Evolutionary conservation across 1,140 invertebrate genomes (phyloP), one percentile per base, ranked within the genome.

Genomic region (Philotrypesis tridentata): DNA sequence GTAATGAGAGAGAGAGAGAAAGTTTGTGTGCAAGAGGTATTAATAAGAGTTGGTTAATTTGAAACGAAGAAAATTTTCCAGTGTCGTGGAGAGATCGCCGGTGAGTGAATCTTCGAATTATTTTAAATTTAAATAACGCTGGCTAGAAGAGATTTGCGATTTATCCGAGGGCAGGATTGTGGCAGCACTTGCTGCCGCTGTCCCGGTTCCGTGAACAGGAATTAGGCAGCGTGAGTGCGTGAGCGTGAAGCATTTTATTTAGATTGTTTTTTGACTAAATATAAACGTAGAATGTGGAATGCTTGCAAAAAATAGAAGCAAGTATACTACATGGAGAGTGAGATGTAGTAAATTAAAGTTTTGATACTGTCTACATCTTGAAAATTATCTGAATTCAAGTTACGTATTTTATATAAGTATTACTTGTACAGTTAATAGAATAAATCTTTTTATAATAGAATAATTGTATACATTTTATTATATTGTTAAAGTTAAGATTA

Each of bases 181-280:
- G 61, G 61, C 61, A 65, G 61, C 61, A 65, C 61, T 65, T 65
- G 25, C 27, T 65, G 48, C n/a, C n/a, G n/a, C n/a, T n/a, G n/a
- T n/a, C n/a, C n/a, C n/a, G n/a, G n/a, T n/a, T n/a, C n/a, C n/a
- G n/a, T n/a, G n/a, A n/a, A n/a, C n/a, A n/a, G n/a, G n/a, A n/a
- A n/a, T n/a, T n/a, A n/a, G n/a, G n/a, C 21, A 17, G 21, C 6
- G 48, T 21, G 21, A 17, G 12, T 17, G 17, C 17, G 23, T 9
- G 25, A 12, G 23, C 61, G 61, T 12, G 9, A 65, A 12, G 27
- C 61, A 4, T 27, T 27, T 29, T 29, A 25, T 65, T 65, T 65
- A n/a, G n/a, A n/a, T 65, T 4, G 2, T 65, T 65, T 65, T 65
- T 65, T 27, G 48, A n/a, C 27, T 65, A 65, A 27, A 27, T 65